Percentiles rank a stretch among this genome's conserved stretches.
phyloP scores from a whole-genome alignment of 2,113 vertebrate species.

The Eudyptes chrysolophus region DNA sequence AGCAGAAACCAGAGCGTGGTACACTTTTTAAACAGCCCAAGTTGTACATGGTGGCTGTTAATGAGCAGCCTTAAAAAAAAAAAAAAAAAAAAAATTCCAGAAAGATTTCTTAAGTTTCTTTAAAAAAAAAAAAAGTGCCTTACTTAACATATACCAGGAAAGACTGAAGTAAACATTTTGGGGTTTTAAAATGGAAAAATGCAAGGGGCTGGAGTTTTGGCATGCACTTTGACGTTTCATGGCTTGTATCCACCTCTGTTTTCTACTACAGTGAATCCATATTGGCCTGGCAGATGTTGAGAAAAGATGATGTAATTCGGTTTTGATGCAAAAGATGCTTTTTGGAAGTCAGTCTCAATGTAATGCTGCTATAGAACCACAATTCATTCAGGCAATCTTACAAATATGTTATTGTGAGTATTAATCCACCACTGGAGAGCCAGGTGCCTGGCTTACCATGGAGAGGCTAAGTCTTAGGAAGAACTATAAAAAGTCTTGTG shows the following conservation, averaged over 20 bases:
- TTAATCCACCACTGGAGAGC: not conserved
- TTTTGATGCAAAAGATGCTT: not conserved
- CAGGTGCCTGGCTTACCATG: not conserved
- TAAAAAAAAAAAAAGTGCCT: not conserved
- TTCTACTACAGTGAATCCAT: not conserved
- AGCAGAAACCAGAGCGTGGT: not conserved
- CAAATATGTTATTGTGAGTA: not conserved
- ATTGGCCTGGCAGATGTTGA: not conserved
- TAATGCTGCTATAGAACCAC: not conserved
- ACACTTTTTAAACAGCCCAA: fast-evolving
- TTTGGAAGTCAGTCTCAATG: not conserved
- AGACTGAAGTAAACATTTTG: not conserved
- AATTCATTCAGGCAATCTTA: not conserved
- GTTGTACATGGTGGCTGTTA: not conserved
- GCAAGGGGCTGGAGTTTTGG: not conserved
- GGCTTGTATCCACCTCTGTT: not conserved
- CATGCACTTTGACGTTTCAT: not conserved
- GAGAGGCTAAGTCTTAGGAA: not conserved
- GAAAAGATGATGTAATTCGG: not conserved
- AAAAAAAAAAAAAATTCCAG: not conserved
- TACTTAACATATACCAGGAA: not conserved
- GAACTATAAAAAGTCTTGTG: not conserved
- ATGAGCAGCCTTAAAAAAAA: not conserved
- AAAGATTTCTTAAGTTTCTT: not conserved
- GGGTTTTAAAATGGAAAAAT: not conserved